Base-by-base conservation (phyloP, 2,888 invertebrate genomes). In the Drosophila falleni region DNA sequence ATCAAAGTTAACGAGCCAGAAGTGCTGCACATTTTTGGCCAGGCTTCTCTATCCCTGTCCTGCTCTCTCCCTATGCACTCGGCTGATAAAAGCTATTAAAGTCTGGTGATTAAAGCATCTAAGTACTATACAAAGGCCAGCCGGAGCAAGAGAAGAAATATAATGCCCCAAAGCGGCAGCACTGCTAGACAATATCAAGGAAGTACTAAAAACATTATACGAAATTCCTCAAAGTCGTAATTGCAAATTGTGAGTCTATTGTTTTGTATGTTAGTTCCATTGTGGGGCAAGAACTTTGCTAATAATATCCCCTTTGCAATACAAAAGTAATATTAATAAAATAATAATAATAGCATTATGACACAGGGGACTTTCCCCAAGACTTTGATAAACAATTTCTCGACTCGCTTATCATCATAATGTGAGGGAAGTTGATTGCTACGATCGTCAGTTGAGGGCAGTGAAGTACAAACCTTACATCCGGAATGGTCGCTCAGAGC, bases 1-100 rank as follows among this genome's bases (percentile, higher is more conserved):
- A 85, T 76, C 71, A 78, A 69, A 83, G 71, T 81, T 89, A 85
- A 85, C 87, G 85, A 89, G 80, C 88, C 87, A 81, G 85, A 87
- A 85, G 75, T 81, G 74, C 81, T 87, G 84, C 84, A 87, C 84
- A 87, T 78, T 85, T 80, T 70, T 76, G 81, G 62, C 31, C 68
- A 61, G 56, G 71, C 44, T 65, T 41, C 47, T 66, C 68, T 2
- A 23, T 11, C 53, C 19, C 49, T 23, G 55, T 42, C 29, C n/a
- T 16, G n/a, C 11, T 19, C 11, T 23, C 47, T 13, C 42, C 55
- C 53, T 41, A 55, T 37, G 72, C 60, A 56, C 60, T 39, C 33
- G 55, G 47, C 63, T 86, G 83, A 80, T 83, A 78, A 74, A 78
- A 78, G 76, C 75, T 61, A 83, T 83, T 83, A 76, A 80, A 78